phyloP scores from a whole-genome alignment of 2,113 vertebrate species.

The Theristicus caerulescens region DNA sequence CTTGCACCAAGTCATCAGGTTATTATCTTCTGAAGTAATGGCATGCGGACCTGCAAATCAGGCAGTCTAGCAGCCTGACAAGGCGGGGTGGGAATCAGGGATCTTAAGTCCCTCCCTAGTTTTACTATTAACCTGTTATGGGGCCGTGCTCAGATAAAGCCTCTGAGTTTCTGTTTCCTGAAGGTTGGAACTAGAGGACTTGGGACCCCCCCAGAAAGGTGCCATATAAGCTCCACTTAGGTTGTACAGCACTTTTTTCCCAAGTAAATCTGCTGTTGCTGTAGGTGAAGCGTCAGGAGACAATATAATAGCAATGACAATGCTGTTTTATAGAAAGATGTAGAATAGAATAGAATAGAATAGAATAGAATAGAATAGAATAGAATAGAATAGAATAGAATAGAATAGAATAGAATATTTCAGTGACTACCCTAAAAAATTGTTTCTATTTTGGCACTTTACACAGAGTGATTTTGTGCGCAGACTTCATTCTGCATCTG shows the following conservation, averaged over 20 bases:
- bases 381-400: neutral
- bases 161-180: neutral
- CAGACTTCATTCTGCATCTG: neutral
- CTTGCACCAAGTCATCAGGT: conserved; percentile 25
- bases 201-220: neutral
- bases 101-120: neutral
- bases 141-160: neutral
- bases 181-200: neutral
- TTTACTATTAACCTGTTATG: neutral
- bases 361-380: neutral
- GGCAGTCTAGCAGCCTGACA: neutral
- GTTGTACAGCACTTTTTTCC: neutral
- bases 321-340: neutral
- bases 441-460: neutral
- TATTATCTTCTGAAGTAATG: conserved; percentile 23
- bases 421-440: neutral
- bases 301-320: neutral
- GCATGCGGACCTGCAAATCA: neutral
- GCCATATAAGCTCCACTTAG: neutral
- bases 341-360: neutral
- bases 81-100: neutral
- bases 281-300: neutral
- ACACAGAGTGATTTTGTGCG: neutral
- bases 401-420: neutral
- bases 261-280: neutral